Conservation (phyloP, 2,888 invertebrate species). For the Mantis religiosa region DNA sequence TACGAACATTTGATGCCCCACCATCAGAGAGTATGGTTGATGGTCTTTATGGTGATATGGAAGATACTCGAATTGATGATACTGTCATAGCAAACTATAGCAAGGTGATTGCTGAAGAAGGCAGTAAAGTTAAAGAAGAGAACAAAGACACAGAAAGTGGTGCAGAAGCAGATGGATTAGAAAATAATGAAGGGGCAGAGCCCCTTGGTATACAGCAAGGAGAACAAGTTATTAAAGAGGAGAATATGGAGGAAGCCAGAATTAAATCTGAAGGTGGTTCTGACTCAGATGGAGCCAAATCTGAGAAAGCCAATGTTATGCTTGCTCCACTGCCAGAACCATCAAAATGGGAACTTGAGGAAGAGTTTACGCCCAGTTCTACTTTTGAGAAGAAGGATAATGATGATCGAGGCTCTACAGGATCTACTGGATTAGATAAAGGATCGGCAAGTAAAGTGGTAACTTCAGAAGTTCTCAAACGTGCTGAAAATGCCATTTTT, state of each 20-base stretch:
- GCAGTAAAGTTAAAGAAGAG: slow-evolving; percentile 36
- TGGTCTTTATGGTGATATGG: slow-evolving; percentile 41
- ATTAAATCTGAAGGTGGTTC: slow-evolving; percentile 53
- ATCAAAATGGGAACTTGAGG: slow-evolving; percentile 86
- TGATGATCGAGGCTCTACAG: slow-evolving; percentile 34
- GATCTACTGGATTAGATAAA: slow-evolving; percentile 45
- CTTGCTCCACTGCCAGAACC: slow-evolving; percentile 71
- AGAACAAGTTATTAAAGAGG: slow-evolving; percentile 42
- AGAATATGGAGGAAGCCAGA: slow-evolving; percentile 56
- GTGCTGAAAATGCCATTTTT: slow-evolving; percentile 88
- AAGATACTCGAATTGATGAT: slow-evolving; percentile 37
- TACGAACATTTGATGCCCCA: slow-evolving; percentile 17
- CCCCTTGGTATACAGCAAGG: not conserved
- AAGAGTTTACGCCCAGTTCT: slow-evolving; percentile 44
- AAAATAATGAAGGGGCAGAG: slow-evolving; percentile 31
- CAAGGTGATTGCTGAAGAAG: slow-evolving; percentile 38
- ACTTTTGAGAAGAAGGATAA: slow-evolving; percentile 38
- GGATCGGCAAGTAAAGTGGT: slow-evolving; percentile 57
- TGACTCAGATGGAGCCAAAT: slow-evolving; percentile 47
- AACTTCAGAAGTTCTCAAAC: slow-evolving; percentile 81
- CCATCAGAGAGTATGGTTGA: slow-evolving; percentile 35
- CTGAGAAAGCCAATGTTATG: slow-evolving; percentile 53
- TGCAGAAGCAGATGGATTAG: slow-evolving; percentile 17
- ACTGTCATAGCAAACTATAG: slow-evolving; percentile 33
- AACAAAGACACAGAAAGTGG: slow-evolving; percentile 34